phyloP scores from a whole-genome alignment of 1,140 invertebrate genomes.

The Lutraria rhynchaena region DNA sequence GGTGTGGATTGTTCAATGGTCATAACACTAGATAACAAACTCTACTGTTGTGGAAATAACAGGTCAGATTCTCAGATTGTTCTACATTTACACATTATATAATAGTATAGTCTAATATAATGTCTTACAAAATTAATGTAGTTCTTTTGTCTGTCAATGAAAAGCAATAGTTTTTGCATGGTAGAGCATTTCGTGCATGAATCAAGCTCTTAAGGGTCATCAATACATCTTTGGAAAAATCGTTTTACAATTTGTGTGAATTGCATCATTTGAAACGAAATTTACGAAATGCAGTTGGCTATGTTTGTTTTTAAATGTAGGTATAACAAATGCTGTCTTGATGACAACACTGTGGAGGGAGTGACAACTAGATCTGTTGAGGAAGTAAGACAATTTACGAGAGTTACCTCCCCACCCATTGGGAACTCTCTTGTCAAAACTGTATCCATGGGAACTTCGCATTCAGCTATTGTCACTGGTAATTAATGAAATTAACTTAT shows the following conservation, averaged over 20 bases:
- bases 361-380: conserved; percentile 71
- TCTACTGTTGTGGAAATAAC: conserved; percentile 82
- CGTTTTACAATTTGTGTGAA: too few species aligned
- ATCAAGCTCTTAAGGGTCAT: too few species aligned
- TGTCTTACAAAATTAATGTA: neutral
- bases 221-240: too few species aligned
- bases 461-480: conserved; percentile 81
- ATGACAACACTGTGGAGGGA: conserved; percentile 70
- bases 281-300: too few species aligned
- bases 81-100: neutral
- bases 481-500: neutral
- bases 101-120: neutral
- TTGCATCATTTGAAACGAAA: too few species aligned
- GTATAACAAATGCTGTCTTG: conserved; percentile 81
- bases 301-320: too few species aligned
- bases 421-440: conserved; percentile 66
- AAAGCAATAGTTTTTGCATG: too few species aligned
- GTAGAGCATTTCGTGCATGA: too few species aligned
- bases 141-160: too few species aligned
- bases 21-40: conserved; percentile 77
- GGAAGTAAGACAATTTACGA: conserved; percentile 77
- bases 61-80: conserved; percentile 69
- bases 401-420: conserved; percentile 72
- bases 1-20: conserved; percentile 82
- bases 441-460: conserved; percentile 80